Evolutionary conservation across 2,888 invertebrate species (phyloP).

Genomic region (Chromoteleia sp.): DNA sequence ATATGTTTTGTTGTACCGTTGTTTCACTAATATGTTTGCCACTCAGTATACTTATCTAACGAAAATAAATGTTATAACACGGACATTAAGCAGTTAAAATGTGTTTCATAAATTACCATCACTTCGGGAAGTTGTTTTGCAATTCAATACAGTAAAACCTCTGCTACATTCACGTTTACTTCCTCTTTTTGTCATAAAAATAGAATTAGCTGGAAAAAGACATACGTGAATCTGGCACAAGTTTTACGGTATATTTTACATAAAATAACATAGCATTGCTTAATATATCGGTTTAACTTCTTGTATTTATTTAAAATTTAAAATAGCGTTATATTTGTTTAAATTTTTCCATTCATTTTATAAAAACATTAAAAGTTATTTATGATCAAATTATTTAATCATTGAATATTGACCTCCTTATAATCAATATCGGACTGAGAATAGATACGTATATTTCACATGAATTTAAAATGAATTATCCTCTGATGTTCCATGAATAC

Average conservation of each 20-base stretch:
- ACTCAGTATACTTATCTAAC: constrained; percentile 31
- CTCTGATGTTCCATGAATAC: constrained; percentile 20
- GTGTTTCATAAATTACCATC: constrained; percentile 1
- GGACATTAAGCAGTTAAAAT: constrained; percentile 3
- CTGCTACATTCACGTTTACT: too few species aligned
- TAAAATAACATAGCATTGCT: too few species aligned
- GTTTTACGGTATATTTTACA: too few species aligned
- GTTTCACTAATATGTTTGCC: constrained; percentile 18
- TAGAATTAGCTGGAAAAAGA: too few species aligned
- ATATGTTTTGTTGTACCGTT: constrained; percentile 7
- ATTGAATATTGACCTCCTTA: background rate
- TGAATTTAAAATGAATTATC: constrained; percentile 1
- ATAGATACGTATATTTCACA: background rate
- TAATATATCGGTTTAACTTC: too few species aligned
- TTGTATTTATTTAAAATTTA: too few species aligned
- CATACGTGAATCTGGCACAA: too few species aligned
- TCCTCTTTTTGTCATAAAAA: background rate
- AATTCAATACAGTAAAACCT: background rate
- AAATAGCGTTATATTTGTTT: too few species aligned
- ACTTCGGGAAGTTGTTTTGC: background rate
- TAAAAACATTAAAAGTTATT: background rate
- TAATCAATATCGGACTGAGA: constrained; percentile 1
- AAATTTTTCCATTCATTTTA: constrained; percentile 2
- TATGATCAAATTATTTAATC: background rate
- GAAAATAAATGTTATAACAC: constrained; percentile 4